Percentiles rank a stretch among this genome's conserved stretches.
phyloP scores from a whole-genome alignment of 2,888 invertebrate species.

The Pocota personata region DNA sequence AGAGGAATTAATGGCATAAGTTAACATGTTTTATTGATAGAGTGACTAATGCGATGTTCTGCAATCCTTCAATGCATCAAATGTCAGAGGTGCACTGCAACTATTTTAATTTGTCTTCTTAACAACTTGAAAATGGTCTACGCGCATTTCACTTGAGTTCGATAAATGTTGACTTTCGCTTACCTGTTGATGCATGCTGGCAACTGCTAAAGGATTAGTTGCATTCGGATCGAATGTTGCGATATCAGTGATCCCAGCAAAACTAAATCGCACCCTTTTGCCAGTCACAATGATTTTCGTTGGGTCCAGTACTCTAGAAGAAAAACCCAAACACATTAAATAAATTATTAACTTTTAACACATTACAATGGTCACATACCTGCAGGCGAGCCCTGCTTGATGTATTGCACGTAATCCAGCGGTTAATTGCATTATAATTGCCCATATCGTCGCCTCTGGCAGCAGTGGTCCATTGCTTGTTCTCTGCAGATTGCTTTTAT shows the following conservation, averaged over 20 bases:
- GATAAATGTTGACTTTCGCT: too few relatives aligned
- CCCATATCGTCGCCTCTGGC: slow-evolving; percentile 97
- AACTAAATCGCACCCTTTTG: slow-evolving; percentile 91
- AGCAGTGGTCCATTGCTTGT: slow-evolving; percentile 89
- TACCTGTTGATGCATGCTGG: slow-evolving; percentile 88
- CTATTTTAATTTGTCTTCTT: too few relatives aligned
- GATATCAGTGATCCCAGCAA: slow-evolving; percentile 91
- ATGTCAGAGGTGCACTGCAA: too few relatives aligned
- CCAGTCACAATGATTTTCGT: slow-evolving; percentile 94
- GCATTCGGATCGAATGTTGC: slow-evolving; percentile 89
- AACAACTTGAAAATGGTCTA: too few relatives aligned
- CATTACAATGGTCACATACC: slow-evolving; percentile 80
- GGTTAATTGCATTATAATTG: slow-evolving; percentile 96
- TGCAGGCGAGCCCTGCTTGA: slow-evolving; percentile 86
- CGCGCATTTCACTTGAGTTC: too few relatives aligned
- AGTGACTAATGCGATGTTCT: too few relatives aligned
- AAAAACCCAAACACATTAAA: slow-evolving; percentile 27
- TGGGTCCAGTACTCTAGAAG: slow-evolving; percentile 94
- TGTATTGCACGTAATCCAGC: slow-evolving; percentile 96
- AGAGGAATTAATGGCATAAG: too few relatives aligned
- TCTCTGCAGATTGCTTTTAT: slow-evolving; percentile 82
- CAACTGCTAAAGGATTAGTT: slow-evolving; percentile 86
- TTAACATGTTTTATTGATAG: too few relatives aligned
- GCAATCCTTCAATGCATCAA: too few relatives aligned
- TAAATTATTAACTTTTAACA: not conserved